Base-by-base conservation (phyloP, 2,888 invertebrate species). In the Drosophila merina region DNA sequence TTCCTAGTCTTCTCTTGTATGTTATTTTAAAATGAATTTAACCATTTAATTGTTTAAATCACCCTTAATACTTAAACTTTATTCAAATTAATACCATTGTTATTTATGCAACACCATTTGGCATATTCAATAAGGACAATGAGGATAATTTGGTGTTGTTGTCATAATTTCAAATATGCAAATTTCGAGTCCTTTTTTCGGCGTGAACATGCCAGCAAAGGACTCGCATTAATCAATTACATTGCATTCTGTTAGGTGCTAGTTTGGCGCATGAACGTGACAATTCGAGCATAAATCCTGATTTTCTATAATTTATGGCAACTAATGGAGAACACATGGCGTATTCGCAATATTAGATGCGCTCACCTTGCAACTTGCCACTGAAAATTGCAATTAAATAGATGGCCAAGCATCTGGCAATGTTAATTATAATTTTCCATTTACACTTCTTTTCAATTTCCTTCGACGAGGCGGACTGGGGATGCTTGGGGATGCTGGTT, bases 291-390 rank as follows among this genome's bases (percentile, higher is more conserved):
- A 87, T 86, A 82, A 86, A 82, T 87, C 77, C 77, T 77, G 60
- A 80, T 86, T 69, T 78, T 81, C 75, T 66, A 87, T 87, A 86
- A 82, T 79, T 87, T 85, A 86, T 82, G 82, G 59, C 59, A 63
- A 75, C 77, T 77, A 85, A 82, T 77, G 67, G 83, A 45, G 45
- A 85, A 79, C 86, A 87, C 80, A 77, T 79, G 83, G 83, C 80
- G 80, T 72, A 79, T 85, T 66, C 79, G 71, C 67, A 74, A 55
- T 81, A 33, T 78, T 40, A 71, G 57, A 58, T 58, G 48, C 30
- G 48, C 49, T 25, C 31, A 59, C 64, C 63, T 60, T 44, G 57
- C 48, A 20, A 20, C 20, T 20, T 25, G 28, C 33, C 1, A 20
- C 20, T 25, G 5, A 4, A 25, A 62, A 55, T 48, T 47, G 49